Percentiles rank a stretch among this genome's conserved stretches.
phyloP scores from a whole-genome alignment of 2,797 vertebrate species.

The Typhlichthys subterraneus region DNA sequence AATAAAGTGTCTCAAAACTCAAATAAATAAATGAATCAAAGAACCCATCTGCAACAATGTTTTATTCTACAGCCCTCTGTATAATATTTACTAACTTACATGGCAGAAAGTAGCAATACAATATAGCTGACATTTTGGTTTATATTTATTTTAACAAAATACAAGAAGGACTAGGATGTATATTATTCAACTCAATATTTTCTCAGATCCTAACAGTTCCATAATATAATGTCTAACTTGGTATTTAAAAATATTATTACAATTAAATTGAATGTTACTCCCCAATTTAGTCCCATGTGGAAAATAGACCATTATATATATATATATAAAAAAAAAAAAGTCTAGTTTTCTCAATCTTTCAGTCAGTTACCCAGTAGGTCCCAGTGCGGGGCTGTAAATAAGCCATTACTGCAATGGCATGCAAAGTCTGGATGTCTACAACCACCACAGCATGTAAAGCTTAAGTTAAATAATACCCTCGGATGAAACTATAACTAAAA shows the following conservation, averaged over 20 bases:
- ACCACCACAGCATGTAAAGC: slow-evolving; percentile 58
- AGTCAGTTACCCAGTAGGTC: not conserved
- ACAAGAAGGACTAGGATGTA: not conserved
- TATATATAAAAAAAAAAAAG: no score
- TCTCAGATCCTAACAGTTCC: not conserved
- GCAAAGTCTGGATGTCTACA: slow-evolving; percentile 14
- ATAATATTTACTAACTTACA: slow-evolving; percentile 17
- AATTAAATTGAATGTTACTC: not conserved
- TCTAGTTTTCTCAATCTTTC: not conserved
- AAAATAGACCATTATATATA: no score
- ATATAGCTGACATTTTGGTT: not conserved
- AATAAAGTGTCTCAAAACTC: slow-evolving; percentile 17
- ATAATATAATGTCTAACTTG: not conserved
- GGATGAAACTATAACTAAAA: slow-evolving; percentile 12
- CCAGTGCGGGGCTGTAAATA: slow-evolving; percentile 50
- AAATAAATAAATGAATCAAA: slow-evolving; percentile 17
- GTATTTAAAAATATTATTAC: not conserved
- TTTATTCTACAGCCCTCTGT: slow-evolving; percentile 61
- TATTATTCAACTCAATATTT: not conserved
- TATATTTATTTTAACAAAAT: slow-evolving; percentile 18
- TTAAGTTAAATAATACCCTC: slow-evolving; percentile 22
- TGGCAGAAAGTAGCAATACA: slow-evolving; percentile 1
- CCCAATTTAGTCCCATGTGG: not conserved
- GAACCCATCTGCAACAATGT: slow-evolving; percentile 24
- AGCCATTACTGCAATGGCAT: slow-evolving; percentile 35